phyloP scores from a whole-genome alignment of 2,888 invertebrate genomes.

The Protodeltote pygarga region DNA sequence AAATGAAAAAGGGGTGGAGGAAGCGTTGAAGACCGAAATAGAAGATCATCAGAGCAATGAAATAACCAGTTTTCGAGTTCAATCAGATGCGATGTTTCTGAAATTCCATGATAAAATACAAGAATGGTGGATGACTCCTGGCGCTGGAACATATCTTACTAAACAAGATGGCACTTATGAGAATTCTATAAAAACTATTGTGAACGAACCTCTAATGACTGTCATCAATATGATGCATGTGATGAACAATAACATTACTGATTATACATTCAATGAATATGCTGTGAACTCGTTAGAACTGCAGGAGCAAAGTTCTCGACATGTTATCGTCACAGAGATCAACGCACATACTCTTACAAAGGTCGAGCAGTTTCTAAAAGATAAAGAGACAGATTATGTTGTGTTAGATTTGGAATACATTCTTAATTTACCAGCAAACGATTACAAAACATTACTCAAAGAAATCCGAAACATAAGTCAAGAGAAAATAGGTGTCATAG shows the following conservation, averaged over 20 bases:
- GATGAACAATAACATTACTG: not conserved
- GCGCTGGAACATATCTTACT: constrained; percentile 11
- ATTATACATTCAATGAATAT: not conserved
- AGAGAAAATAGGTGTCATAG: no score
- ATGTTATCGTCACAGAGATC: constrained; percentile 11
- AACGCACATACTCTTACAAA: no score
- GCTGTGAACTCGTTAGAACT: not conserved
- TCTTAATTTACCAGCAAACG: no score
- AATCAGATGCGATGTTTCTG: constrained; percentile 25
- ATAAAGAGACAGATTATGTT: no score
- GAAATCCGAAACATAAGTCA: no score
- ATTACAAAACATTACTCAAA: no score
- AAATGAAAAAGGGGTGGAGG: constrained; percentile 14
- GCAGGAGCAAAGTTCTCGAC: not conserved
- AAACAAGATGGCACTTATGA: constrained; percentile 3
- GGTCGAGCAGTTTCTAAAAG: no score
- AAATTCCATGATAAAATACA: constrained; percentile 27
- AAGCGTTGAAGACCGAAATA: constrained; percentile 20
- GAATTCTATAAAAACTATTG: not conserved
- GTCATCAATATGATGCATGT: constrained; percentile 5
- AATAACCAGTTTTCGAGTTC: not conserved
- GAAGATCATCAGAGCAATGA: constrained; percentile 2
- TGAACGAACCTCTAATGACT: constrained; percentile 15
- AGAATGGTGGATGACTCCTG: constrained; percentile 31
- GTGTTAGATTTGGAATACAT: no score